phyloP scores from a whole-genome alignment of 2,113 vertebrate genomes.

The Mohoua ochrocephala region DNA sequence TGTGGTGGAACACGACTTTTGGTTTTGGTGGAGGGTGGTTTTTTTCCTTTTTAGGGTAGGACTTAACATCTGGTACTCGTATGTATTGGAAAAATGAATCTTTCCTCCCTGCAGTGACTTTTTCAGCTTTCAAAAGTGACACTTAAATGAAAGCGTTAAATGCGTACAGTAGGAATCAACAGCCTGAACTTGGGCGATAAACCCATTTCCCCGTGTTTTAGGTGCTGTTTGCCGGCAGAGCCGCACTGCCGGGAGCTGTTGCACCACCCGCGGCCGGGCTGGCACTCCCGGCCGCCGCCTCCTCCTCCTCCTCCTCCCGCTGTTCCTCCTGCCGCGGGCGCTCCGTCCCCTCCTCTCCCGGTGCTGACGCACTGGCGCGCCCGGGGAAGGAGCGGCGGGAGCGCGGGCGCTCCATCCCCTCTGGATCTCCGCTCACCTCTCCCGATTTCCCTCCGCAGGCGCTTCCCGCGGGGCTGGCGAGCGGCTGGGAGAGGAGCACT shows the following conservation, averaged over 20 bases:
- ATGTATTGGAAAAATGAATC: not conserved
- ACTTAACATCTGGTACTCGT: not conserved
- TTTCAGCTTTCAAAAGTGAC: not conserved
- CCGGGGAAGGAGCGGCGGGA: not conserved
- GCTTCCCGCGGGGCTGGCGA: not conserved
- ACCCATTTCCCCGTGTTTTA: not conserved
- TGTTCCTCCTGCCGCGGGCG: not conserved
- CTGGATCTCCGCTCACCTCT: not conserved
- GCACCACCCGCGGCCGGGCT: not conserved
- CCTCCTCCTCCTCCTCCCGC: not conserved
- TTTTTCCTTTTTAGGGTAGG: not conserved
- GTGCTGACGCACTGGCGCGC: not conserved
- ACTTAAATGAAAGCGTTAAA: not conserved
- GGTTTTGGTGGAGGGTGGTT: not conserved
- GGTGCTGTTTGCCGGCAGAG: not conserved
- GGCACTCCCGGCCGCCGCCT: not conserved
- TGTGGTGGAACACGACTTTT: not conserved
- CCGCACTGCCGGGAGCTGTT: not conserved
- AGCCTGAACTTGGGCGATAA: fast-evolving
- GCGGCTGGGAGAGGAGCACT: fast-evolving
- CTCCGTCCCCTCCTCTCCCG: not conserved
- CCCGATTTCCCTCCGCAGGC: not conserved
- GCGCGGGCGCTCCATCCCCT: fast-evolving
- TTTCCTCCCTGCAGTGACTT: not conserved
- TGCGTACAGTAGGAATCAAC: fast-evolving